phyloP scores from a whole-genome alignment of 2,113 vertebrate species.

The Alligator sinensis region DNA sequence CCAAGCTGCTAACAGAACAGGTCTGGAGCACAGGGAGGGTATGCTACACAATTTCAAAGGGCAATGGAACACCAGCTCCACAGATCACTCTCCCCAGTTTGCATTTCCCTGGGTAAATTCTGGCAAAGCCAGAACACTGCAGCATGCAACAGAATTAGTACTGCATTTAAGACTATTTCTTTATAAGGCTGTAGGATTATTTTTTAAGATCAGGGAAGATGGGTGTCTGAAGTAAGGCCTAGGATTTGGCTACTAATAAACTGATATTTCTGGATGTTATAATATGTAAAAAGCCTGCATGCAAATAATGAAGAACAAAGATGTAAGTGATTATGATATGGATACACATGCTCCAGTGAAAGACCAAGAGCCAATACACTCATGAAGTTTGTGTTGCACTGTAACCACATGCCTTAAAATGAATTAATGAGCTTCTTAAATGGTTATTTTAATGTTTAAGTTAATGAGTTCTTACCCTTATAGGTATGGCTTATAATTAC shows the following conservation, averaged over 20 bases:
- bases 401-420: slow-evolving; percentile 53
- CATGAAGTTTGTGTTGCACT: slow-evolving; percentile 34
- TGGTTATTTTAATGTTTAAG: slow-evolving; percentile 71
- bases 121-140: neutral
- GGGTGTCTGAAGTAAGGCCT: neutral
- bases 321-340: neutral
- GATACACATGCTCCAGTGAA: neutral
- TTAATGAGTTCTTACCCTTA: slow-evolving; percentile 73
- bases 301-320: neutral
- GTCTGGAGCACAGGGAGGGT: neutral
- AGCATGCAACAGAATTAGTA: neutral
- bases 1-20: neutral
- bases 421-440: slow-evolving; percentile 65
- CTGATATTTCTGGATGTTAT: neutral
- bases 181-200: neutral
- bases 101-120: neutral
- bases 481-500: slow-evolving; percentile 72
- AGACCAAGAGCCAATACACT: slow-evolving; percentile 4
- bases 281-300: neutral
- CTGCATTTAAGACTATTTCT: neutral
- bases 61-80: neutral
- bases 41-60: neutral
- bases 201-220: neutral
- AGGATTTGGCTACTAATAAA: neutral
- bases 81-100: neutral